Evolutionary conservation across 2,113 vertebrate species (phyloP).

Genomic region (Tauraco erythrolophus): DNA sequence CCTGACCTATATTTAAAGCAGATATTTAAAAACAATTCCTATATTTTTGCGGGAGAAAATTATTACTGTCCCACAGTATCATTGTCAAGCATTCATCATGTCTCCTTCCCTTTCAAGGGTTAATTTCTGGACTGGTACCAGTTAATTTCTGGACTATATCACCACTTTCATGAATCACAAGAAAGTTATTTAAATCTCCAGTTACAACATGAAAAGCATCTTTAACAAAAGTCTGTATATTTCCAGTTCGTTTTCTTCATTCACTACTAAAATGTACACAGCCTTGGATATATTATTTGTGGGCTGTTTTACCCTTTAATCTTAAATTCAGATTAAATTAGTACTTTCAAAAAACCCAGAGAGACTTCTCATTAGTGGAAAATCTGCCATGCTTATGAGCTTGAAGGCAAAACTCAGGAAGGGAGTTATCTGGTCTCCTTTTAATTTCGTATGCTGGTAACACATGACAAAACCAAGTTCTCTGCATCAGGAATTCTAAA

Average conservation of each 20-base stretch:
- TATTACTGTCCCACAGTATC: background rate
- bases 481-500: background rate
- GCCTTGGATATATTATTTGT: background rate
- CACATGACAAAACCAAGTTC: background rate
- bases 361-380: background rate
- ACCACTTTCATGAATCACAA: background rate
- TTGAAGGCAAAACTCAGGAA: background rate
- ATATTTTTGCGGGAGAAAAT: background rate
- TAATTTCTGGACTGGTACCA: background rate
- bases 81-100: background rate
- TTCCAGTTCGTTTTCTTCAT: background rate
- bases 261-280: background rate
- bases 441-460: background rate
- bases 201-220: background rate
- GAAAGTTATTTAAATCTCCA: background rate
- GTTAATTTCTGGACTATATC: background rate
- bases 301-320: background rate
- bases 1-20: background rate
- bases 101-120: background rate
- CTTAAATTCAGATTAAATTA: constrained; percentile 39
- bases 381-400: background rate
- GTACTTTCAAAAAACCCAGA: background rate
- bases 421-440: background rate
- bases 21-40: background rate
- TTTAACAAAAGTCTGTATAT: background rate